Evolutionary conservation across 1,140 invertebrate genomes (phyloP).

Genomic region (Dendroctonus ponderosae): DNA sequence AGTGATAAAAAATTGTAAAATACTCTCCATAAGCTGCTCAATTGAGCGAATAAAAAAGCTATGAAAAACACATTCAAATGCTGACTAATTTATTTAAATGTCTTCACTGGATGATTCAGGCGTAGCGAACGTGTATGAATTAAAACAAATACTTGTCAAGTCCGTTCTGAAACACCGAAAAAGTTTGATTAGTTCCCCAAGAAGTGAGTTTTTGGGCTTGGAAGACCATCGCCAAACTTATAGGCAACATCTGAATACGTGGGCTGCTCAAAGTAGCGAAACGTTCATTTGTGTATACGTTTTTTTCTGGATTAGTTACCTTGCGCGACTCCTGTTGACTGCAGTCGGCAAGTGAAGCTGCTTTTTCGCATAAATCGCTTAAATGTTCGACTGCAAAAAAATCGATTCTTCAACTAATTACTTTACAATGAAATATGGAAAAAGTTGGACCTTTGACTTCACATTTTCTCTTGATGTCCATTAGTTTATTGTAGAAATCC

Average conservation of each 20-base stretch:
- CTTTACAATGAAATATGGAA: neutral
- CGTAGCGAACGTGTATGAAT: no score
- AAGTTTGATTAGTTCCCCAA: neutral
- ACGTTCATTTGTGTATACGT: neutral
- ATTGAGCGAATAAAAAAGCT: no score
- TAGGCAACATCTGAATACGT: no score
- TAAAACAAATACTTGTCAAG: neutral
- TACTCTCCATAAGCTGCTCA: no score
- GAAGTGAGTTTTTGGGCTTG: no score
- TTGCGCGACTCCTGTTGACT: constrained; percentile 5
- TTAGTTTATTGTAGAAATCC: constrained; percentile 11
- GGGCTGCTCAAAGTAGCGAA: no score
- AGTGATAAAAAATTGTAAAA: no score
- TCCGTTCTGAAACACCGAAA: neutral
- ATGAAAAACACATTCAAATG: no score
- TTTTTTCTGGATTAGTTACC: constrained; percentile 5
- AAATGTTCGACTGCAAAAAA: neutral
- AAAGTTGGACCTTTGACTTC: neutral
- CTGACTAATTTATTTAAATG: no score
- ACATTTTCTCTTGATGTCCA: neutral
- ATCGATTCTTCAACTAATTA: neutral
- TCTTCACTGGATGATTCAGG: no score
- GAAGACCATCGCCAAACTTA: no score
- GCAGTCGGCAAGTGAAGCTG: neutral
- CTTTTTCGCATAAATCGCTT: neutral